Evolutionary conservation across 2,888 invertebrate genomes (phyloP).

Genomic region (Dynastes hyllus): DNA sequence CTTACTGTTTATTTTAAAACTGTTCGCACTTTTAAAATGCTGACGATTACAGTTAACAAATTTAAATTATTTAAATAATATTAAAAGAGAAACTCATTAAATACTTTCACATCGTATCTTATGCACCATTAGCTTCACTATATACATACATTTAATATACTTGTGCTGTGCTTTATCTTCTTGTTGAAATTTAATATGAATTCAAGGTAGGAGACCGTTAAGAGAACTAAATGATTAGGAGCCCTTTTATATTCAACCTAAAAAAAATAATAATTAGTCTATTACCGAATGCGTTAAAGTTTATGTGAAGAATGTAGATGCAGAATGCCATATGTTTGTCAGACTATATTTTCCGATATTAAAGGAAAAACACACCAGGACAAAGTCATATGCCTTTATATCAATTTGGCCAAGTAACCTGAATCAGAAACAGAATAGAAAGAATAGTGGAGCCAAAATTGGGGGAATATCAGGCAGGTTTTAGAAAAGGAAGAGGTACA

Average conservation of each 20-base stretch:
- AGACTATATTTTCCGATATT: too few relatives aligned
- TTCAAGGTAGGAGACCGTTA: not conserved
- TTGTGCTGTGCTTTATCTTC: not conserved
- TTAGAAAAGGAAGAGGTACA: too few relatives aligned
- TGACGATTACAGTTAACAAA: not conserved
- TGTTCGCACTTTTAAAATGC: not conserved
- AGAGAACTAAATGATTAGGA: not conserved
- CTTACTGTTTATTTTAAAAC: not conserved
- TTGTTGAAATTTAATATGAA: not conserved
- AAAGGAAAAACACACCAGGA: too few relatives aligned
- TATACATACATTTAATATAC: not conserved
- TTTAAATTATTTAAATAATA: slow-evolving; percentile 9
- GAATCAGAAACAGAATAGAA: too few relatives aligned
- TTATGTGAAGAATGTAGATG: too few relatives aligned
- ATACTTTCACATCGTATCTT: not conserved
- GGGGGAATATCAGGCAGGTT: too few relatives aligned
- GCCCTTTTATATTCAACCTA: not conserved
- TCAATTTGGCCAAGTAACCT: too few relatives aligned
- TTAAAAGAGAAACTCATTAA: not conserved
- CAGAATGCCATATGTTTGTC: too few relatives aligned
- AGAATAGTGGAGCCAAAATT: too few relatives aligned
- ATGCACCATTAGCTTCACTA: not conserved
- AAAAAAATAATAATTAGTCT: not conserved
- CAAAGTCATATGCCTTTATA: too few relatives aligned
- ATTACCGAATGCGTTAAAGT: too few relatives aligned